Evolutionary conservation across 2,888 invertebrate genomes (phyloP).

Genomic region (Cylindroiulus punctatus): DNA sequence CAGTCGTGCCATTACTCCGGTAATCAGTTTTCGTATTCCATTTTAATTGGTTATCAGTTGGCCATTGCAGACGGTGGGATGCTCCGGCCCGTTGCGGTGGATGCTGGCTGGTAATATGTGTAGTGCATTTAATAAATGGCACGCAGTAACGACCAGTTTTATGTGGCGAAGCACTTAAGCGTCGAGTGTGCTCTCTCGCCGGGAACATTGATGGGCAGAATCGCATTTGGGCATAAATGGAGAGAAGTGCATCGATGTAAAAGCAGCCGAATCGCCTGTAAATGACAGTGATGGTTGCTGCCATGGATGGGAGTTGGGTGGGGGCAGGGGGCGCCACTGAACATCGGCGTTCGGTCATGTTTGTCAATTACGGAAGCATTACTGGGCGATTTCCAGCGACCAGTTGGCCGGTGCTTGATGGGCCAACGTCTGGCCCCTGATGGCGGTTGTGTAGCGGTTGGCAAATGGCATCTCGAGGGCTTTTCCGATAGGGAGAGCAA

Average conservation of each 20-base stretch:
- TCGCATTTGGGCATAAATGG: conserved; percentile 50
- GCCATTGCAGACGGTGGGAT: background rate
- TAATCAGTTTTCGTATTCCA: conserved; percentile 38
- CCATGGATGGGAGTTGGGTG: background rate
- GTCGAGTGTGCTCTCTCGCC: conserved; percentile 50
- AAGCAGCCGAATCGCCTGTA: conserved; percentile 48
- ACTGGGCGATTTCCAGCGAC: conserved; percentile 42
- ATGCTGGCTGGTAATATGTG: conserved; percentile 37
- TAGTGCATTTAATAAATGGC: conserved; percentile 55
- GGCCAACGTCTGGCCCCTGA: background rate
- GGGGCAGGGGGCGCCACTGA: background rate
- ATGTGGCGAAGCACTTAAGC: conserved; percentile 54
- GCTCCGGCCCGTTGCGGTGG: conserved; percentile 13
- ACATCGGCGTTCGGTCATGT: conserved; percentile 15
- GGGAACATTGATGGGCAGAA: conserved; percentile 49
- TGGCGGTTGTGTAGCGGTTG: conserved; percentile 26
- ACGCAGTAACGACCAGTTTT: conserved; percentile 53
- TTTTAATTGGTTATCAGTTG: conserved; percentile 42
- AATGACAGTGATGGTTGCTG: conserved; percentile 51
- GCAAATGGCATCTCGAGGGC: conserved; percentile 31
- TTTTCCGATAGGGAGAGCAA: conserved; percentile 28
- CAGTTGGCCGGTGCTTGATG: conserved; percentile 30
- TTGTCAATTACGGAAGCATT: conserved; percentile 51
- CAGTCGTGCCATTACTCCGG: conserved; percentile 35
- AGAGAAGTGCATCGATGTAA: conserved; percentile 50